Base-by-base conservation (phyloP, 2,797 vertebrate species). In the Coregonus sp. region DNA sequence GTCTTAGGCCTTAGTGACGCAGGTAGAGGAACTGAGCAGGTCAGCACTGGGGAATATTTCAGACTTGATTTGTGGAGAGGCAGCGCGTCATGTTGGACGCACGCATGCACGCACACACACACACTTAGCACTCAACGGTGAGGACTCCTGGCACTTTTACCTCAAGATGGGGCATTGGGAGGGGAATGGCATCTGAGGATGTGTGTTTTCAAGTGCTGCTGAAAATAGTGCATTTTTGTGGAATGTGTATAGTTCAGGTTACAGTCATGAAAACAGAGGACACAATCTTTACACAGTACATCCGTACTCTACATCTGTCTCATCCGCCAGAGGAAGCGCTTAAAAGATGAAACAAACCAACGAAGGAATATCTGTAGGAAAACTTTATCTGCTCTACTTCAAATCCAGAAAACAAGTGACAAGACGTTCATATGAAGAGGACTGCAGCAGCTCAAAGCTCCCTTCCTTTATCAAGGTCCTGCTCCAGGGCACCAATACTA, bases 1-100 rank as follows among this genome's bases (percentile, higher is more conserved):
- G 91, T 94, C 91, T 93, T 87, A 78, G 85, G 86, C 92, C 90
- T 90, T 88, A 89, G 87, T 94, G 90, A 94, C 89, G 92, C 93
- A 92, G 87, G 90, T 90, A 91, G 90, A 90, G 86, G 88, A 92
- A 91, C 87, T 81, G 81, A 93, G 81, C 85, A 86, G 92, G 90
- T 91, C 92, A 89, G 85, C 89, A 85, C 86, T 84, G 83, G 89
- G 90, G 86, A 93, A 91, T 93, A 70, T 92, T 93, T 92, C 89
- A 93, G 87, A 91, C 92, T 91, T 93, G 87, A 90, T 92, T 93
- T 92, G 90, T 91, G 88, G 91, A 86, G 84, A 90, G 88, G 86
- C 89, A 86, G 84, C 85, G 84, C 54, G 65, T 89, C 81, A 77
- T 89, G 84, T 85, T 86, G 79, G 91, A 87, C 82, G 78, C 70